These are phyloP conservation scores for Archilochus colubris DNA, from an alignment of 2,113 vertebrate genomes.

Conservation along the genomic window DNA sequence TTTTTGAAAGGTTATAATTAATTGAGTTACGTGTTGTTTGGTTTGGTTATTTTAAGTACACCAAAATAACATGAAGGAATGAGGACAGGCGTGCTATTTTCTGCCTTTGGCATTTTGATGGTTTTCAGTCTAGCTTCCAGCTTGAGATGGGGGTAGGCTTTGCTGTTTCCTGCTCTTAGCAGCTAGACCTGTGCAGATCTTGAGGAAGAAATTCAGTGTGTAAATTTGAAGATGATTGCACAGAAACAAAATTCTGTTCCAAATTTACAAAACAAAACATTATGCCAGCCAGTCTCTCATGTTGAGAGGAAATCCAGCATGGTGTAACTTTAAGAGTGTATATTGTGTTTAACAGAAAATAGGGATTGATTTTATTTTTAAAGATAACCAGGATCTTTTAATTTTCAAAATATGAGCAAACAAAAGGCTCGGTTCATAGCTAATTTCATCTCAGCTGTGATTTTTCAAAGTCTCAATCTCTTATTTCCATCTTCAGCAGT, in stretches of 20 bases:
- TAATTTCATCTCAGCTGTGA: not conserved
- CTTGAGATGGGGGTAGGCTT: not conserved
- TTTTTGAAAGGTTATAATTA: constrained; percentile 45
- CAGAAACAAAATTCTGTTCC: too few relatives aligned
- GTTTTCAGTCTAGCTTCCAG: constrained; percentile 25
- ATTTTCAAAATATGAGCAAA: not conserved
- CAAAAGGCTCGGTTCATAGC: not conserved
- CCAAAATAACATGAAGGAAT: constrained; percentile 14
- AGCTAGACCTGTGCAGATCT: not conserved
- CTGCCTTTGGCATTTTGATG: constrained; percentile 23
- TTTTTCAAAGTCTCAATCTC: not conserved
- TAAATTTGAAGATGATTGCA: too few relatives aligned
- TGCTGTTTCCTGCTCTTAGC: not conserved
- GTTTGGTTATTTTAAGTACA: not conserved
- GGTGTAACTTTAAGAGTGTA: too few relatives aligned
- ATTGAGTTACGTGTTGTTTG: not conserved
- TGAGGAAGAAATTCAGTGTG: not conserved
- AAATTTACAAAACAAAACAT: too few relatives aligned
- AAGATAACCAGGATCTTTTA: not conserved
- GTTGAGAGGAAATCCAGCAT: too few relatives aligned
- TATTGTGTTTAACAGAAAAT: not conserved
- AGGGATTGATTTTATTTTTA: not conserved
- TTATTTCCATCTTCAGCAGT: not conserved
- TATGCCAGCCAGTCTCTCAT: too few relatives aligned
- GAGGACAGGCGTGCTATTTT: not conserved